A percentile compares a stretch with the other conserved stretches of the same genome.
phyloP scores from a whole-genome alignment of 1,140 invertebrate species.

The Leptinotarsa texana region DNA sequence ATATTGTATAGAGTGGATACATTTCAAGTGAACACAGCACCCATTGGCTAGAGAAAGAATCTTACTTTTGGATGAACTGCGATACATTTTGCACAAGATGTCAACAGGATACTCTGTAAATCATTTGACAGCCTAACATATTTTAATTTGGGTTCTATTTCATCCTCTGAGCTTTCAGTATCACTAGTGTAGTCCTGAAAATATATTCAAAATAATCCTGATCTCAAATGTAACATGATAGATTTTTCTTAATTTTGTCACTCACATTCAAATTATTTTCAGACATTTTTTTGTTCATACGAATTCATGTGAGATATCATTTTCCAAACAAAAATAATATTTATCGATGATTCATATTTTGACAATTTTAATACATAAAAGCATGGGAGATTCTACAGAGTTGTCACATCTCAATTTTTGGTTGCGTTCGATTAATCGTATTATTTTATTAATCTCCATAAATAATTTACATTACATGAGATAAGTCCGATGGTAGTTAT shows the following conservation, averaged over 20 bases:
- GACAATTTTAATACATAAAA: no score
- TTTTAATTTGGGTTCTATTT: conserved; percentile 91
- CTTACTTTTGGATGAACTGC: conserved; percentile 87
- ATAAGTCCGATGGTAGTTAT: no score
- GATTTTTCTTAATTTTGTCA: background rate
- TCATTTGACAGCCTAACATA: conserved; percentile 89
- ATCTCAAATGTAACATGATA: conserved; percentile 4
- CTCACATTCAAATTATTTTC: conserved; percentile 32
- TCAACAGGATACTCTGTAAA: conserved; percentile 80
- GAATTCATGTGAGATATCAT: conserved; percentile 9
- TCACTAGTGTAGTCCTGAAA: conserved; percentile 55
- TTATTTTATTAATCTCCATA: no score
- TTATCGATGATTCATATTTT: conserved; percentile 23
- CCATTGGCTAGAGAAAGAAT: no score
- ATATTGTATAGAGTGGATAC: background rate
- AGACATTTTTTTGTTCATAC: conserved; percentile 29
- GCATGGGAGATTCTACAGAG: no score
- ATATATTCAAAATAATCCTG: background rate
- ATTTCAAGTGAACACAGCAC: background rate
- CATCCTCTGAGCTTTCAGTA: conserved; percentile 61
- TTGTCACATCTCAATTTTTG: no score
- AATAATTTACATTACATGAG: no score
- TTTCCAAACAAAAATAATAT: conserved; percentile 17
- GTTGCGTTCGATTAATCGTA: no score
- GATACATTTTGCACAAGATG: conserved; percentile 88